These are phyloP conservation scores for Upupa epops DNA, from an alignment of 2,113 vertebrate species.

Conservation along the genomic window DNA sequence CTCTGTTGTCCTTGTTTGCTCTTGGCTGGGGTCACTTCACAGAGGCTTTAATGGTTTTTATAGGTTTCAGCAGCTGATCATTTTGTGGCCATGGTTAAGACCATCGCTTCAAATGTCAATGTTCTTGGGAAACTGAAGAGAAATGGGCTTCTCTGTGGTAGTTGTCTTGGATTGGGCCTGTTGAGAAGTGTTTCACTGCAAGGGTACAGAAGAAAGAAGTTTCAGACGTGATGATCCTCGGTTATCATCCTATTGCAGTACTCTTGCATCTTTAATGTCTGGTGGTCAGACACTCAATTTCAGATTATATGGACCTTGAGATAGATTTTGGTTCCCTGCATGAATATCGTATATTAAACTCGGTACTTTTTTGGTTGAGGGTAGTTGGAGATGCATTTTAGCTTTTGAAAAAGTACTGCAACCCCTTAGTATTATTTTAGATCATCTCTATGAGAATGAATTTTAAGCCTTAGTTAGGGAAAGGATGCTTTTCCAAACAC, in stretches of 20 bases:
- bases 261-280: neutral
- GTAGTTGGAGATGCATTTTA: neutral
- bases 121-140: neutral
- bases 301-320: neutral
- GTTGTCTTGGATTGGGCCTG: neutral
- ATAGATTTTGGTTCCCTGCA: neutral
- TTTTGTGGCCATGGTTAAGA: neutral
- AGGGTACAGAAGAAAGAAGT: neutral
- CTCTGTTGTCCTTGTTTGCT: constrained; percentile 12
- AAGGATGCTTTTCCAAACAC: neutral
- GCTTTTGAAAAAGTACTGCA: neutral
- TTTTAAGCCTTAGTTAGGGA: neutral
- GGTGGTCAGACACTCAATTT: neutral
- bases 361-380: neutral
- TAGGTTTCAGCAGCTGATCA: neutral
- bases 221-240: neutral
- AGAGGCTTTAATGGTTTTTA: neutral
- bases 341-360: neutral
- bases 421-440: neutral
- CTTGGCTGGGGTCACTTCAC: neutral
- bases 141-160: neutral
- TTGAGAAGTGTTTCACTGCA: neutral
- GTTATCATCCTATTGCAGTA: neutral
- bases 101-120: neutral
- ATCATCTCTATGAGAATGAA: neutral